Conservation (phyloP, 2,888 invertebrate species). For the Eristalis tenax region DNA sequence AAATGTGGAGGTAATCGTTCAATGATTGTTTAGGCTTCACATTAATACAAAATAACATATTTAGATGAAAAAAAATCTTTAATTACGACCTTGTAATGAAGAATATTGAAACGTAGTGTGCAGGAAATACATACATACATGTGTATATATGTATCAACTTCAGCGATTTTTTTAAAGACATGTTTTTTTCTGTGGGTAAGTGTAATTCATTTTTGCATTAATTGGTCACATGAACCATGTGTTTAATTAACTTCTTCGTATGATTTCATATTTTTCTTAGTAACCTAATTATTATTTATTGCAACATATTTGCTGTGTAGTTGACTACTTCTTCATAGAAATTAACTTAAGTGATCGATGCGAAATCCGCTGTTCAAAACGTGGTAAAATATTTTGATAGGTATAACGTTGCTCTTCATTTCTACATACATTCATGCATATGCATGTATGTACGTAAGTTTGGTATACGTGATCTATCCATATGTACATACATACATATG, state of each 20-base stretch:
- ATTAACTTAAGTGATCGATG: conserved; percentile 7
- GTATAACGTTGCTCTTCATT: neutral
- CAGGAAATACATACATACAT: conserved; percentile 1
- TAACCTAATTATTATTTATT: conserved; percentile 9
- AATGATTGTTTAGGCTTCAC: conserved; percentile 36
- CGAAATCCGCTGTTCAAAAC: neutral
- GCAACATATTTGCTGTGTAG: neutral
- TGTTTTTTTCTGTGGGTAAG: conserved; percentile 4
- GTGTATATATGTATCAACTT: neutral
- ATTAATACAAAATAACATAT: conserved; percentile 1
- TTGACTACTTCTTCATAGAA: neutral
- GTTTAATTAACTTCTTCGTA: conserved; percentile 41
- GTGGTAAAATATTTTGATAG: neutral
- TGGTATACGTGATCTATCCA: neutral
- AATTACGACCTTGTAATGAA: conserved; percentile 34
- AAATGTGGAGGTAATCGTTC: conserved; percentile 37
- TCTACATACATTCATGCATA: neutral
- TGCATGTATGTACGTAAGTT: neutral
- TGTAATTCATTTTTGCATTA: conserved; percentile 15
- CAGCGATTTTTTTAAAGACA: conserved; percentile 1
- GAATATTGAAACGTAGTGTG: conserved; percentile 16
- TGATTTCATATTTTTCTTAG: conserved; percentile 50
- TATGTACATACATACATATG: neutral
- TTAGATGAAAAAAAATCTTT: conserved; percentile 29
- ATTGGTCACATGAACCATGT: conserved; percentile 58